Percentiles rank a stretch among this genome's conserved stretches.
These are phyloP conservation scores for Echinarachnius parma DNA, from an alignment of 53 echinoderm and acorn worm species.

Conservation along the genomic window DNA sequence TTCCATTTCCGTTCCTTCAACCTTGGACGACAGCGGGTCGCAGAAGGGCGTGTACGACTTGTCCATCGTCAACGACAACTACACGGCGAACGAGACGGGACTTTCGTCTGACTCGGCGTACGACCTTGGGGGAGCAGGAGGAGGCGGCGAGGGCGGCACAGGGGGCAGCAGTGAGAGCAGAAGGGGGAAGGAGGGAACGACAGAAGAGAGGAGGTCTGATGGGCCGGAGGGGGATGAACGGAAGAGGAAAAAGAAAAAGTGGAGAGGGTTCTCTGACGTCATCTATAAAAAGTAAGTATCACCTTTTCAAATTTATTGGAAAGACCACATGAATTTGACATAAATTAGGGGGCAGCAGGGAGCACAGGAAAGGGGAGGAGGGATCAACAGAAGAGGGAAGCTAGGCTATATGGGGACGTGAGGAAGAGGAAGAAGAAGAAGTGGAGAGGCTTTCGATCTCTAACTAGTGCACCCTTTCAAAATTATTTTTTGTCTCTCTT, in stretches of 20 bases:
- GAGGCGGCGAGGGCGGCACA: not conserved
- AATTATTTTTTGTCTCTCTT: too few species aligned
- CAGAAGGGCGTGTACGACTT: conserved; percentile 81
- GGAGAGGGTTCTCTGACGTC: conserved; percentile 63
- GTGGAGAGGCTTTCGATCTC: too few species aligned
- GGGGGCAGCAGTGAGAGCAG: not conserved
- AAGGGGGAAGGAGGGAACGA: too few species aligned
- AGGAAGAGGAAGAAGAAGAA: too few species aligned
- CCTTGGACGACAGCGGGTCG: conserved; percentile 67
- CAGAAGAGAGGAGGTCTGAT: conserved; percentile 19
- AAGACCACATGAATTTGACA: too few species aligned
- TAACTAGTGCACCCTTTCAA: too few species aligned
- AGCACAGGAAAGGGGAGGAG: too few species aligned
- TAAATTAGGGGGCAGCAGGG: too few species aligned
- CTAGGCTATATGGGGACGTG: too few species aligned
- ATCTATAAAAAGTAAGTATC: conserved; percentile 71
- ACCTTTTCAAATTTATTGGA: not conserved
- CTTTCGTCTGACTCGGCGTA: conserved; percentile 81
- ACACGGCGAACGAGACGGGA: conserved; percentile 59
- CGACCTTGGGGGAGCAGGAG: conserved; percentile 47
- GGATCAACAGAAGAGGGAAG: too few species aligned
- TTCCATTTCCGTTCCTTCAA: conserved; percentile 77
- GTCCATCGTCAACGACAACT: conserved; percentile 79
- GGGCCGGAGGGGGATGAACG: not conserved
- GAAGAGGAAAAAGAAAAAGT: conserved; percentile 61